These are phyloP conservation scores for Actias luna DNA, from an alignment of 2,888 invertebrate species.

Conservation along the genomic window DNA sequence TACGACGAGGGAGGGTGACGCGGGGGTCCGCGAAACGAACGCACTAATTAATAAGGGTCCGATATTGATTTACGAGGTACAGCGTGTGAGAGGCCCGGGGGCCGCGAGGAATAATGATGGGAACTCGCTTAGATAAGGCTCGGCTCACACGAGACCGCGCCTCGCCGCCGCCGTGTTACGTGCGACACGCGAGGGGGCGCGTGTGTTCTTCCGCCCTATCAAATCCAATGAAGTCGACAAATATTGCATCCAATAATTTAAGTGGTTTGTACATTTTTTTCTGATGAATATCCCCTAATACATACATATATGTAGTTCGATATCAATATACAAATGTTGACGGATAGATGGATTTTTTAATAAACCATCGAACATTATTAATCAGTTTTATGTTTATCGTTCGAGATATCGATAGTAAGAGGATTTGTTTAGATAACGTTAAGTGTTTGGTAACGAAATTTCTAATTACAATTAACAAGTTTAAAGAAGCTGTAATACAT, in stretches of 20 bases:
- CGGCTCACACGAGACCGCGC: constrained; percentile 23
- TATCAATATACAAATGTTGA: no score
- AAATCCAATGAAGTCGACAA: not conserved
- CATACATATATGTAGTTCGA: no score
- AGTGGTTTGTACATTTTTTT: not conserved
- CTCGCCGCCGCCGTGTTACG: constrained; percentile 22
- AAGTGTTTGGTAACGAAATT: no score
- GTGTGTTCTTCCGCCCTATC: not conserved
- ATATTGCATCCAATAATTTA: not conserved
- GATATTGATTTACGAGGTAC: constrained; percentile 78
- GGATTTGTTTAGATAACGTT: no score
- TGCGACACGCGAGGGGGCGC: constrained; percentile 14
- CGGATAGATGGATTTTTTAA: no score
- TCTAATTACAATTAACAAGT: no score
- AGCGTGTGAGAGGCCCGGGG: constrained; percentile 47
- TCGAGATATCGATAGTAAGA: no score
- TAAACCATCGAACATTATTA: no score
- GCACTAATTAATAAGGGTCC: constrained; percentile 81
- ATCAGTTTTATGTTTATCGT: no score
- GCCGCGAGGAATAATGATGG: constrained; percentile 17
- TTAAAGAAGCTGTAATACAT: no score
- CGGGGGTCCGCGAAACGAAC: constrained; percentile 66
- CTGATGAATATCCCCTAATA: no score
- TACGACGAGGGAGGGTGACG: constrained; percentile 29
- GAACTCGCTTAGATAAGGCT: constrained; percentile 10